Evolutionary conservation across 2,888 invertebrate genomes (phyloP), one percentile per base, ranked within the genome.

Genomic region (Ochlodes sylvanus): DNA sequence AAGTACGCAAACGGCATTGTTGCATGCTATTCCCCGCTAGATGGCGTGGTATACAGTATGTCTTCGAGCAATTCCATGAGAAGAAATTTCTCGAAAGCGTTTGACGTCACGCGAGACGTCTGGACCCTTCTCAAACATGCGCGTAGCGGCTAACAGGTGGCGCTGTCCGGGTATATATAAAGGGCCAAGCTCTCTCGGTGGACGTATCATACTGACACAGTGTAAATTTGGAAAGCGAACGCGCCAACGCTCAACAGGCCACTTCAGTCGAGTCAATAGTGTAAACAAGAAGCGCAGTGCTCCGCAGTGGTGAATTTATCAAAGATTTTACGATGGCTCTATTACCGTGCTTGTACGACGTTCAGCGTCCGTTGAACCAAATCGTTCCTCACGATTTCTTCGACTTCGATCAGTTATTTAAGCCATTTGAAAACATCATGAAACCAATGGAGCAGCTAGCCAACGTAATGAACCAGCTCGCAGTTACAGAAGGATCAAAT

Each of bases 401-500:
- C 69, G 12, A 67, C 32, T 27, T 60, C 14, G 52, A 19, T 27
- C 52, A 60, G 58, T 54, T 60, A 14, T n/a, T 60, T 34, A 78
- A 75, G 38, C 83, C 83, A 2, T 84, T 80, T 82, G 77, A 81
- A 2, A 75, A 81, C 47, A 65, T 85, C 14, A 69, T 84, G 68
- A 78, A 78, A 58, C 87, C 88, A 0, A 73, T 92, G 78, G 82
- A 94, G 75, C 83, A 86, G 70, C 74, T 91, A 52, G 76, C 85
- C 0, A 74, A 81, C 2, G 77, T 80, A 0, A 80, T 94, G 76
- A 87, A 87, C 70, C 84, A 89, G 47, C 85, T 94, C 71, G 88
- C 88, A 17, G 65, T 91, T 6, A 78, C 81, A 61, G 94, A 94
- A 70, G 89, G 86, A 0, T 87, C 90, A 0, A 91, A 89, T 21